phyloP scores from a whole-genome alignment of 2,797 vertebrate species.

The Poliocrania exsul region DNA sequence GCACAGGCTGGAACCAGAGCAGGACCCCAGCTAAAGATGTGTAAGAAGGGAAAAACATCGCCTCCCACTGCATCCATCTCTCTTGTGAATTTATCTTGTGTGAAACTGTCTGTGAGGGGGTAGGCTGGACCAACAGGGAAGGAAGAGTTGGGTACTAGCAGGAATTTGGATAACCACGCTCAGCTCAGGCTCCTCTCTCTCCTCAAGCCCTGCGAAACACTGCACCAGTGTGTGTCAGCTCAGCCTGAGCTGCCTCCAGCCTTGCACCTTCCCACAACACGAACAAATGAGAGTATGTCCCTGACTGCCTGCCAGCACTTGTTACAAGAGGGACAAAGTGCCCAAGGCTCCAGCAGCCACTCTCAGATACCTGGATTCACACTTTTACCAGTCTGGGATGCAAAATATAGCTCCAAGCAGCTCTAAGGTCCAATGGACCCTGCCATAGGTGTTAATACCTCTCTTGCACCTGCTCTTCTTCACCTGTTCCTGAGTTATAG shows the following conservation, averaged over 20 bases:
- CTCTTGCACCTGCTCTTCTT: neutral
- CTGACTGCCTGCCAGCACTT: neutral
- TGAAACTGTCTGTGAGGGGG: neutral
- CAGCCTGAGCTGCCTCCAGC: neutral
- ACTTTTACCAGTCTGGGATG: neutral
- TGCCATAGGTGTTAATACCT: neutral
- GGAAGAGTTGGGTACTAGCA: neutral
- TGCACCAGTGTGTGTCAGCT: accelerated
- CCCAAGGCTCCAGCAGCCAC: neutral
- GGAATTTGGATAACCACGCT: neutral
- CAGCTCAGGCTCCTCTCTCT: neutral
- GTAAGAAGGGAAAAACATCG: neutral
- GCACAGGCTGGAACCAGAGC: neutral
- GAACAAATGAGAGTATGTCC: neutral
- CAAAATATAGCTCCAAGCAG: neutral
- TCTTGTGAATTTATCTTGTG: no score
- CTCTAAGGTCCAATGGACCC: accelerated
- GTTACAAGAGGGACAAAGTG: neutral
- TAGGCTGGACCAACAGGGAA: accelerated
- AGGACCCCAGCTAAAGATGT: neutral
- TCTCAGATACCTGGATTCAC: neutral
- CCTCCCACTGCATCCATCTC: neutral
- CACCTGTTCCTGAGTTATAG: neutral
- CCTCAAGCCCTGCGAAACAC: neutral
- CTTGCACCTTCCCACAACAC: neutral